Base-by-base conservation (phyloP, 2,113 vertebrate genomes). In the Pollachius pollachius region DNA sequence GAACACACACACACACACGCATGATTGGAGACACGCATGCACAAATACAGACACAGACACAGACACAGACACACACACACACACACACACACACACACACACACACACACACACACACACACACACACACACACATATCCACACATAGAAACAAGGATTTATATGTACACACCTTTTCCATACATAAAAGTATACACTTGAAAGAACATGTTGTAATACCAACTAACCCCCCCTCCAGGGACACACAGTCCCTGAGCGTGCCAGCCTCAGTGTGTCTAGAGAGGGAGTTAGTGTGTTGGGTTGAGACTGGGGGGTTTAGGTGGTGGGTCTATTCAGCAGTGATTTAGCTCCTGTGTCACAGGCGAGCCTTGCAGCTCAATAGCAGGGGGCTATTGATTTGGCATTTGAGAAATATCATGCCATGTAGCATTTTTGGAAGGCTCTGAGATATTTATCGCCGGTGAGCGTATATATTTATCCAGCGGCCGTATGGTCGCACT, bases 381-480 rank as follows among this genome's bases (percentile, higher is more conserved):
- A 91, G 87, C 88, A n/a, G n/a, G n/a, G n/a, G 21, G 37, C 67
- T 81, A 84, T 84, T 64, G 78, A 89, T 88, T 83, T 87, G 81
- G 62, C 74, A 70, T 88, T 89, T 88, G 74, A 79, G 71, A 80
- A 74, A 86, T 75, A 74, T 75, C 65, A 78, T 68, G 66, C 75
- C 70, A 72, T 73, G 71, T 76, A 82, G 79, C 62, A 80, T 81
- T 80, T 91, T 88, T 81, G 74, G 79, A 85, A 82, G 68, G 17
- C 37, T 83, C 74, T 84, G 67, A 89, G 90, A 77, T 84, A 83
- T 88, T 86, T 87, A 89, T 88, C 75, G 79, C 85, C 72, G 69
- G 74, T 81, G 78, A 68, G 74, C 83, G 89, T 77, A 34, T 34
- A 34, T 34, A 77, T 75, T 71, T 62, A 62, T 80, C 72, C 63